A percentile compares a stretch with the other conserved stretches of the same genome.
Conservation (phyloP, 2,113 vertebrate species). For the Colaptes auratus region DNA sequence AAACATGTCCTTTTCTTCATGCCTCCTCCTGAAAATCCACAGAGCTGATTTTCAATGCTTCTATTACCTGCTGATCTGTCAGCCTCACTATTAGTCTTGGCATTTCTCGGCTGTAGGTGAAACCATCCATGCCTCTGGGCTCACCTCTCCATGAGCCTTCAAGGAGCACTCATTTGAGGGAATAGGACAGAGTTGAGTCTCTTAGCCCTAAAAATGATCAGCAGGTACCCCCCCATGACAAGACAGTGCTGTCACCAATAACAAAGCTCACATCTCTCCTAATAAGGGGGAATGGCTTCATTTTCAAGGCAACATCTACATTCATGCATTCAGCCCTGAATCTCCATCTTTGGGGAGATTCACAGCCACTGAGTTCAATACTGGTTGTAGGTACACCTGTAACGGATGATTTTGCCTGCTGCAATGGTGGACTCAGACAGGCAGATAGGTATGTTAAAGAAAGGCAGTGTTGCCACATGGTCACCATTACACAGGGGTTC, state of each 20-base stretch:
- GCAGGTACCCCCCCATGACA: not conserved
- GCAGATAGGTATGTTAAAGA: not conserved
- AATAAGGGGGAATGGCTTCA: not conserved
- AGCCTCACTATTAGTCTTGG: not conserved
- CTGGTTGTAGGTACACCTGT: not conserved
- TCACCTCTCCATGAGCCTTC: not conserved
- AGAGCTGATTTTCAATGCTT: not conserved
- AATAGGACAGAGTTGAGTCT: not conserved
- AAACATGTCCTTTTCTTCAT: not conserved
- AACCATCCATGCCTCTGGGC: not conserved
- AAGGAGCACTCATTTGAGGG: not conserved
- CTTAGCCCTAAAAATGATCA: not conserved
- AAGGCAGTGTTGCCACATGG: not conserved
- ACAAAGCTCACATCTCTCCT: not conserved
- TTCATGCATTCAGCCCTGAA: not conserved
- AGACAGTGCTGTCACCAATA: not conserved
- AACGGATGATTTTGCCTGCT: not conserved
- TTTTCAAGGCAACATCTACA: not conserved
- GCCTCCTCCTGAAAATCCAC: not conserved
- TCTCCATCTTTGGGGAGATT: not conserved
- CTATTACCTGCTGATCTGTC: not conserved
- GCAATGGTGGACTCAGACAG: not conserved
- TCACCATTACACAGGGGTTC: not conserved
- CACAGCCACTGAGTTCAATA: accelerated
- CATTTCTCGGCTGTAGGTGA: not conserved